Conservation (phyloP, 2,888 invertebrate genomes). For the Nymphalis polychloros region DNA sequence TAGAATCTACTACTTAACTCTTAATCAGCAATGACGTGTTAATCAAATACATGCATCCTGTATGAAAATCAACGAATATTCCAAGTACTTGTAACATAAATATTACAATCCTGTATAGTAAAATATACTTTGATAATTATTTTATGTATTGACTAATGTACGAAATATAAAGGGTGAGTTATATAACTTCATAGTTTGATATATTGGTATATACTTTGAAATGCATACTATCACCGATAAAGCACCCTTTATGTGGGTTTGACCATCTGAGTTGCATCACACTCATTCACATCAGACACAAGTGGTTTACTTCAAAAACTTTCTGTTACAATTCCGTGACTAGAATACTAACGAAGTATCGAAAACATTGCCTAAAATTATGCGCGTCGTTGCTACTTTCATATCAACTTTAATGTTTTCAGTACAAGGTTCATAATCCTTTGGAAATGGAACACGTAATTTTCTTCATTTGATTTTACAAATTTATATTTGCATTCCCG, state of each 20-base stretch:
- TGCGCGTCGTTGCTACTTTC: slow-evolving; percentile 13
- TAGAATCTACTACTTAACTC: too few relatives aligned
- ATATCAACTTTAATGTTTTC: slow-evolving; percentile 18
- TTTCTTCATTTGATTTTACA: slow-evolving; percentile 32
- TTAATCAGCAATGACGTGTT: too few relatives aligned
- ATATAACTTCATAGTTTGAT: background rate
- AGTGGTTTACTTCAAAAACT: slow-evolving; percentile 42
- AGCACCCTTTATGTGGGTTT: background rate
- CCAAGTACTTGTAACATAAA: too few relatives aligned
- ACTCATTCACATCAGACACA: slow-evolving; percentile 26
- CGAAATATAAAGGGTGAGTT: too few relatives aligned
- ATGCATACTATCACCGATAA: background rate
- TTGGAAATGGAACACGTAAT: slow-evolving; percentile 29
- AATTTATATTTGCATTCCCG: slow-evolving; percentile 18
- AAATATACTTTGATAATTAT: too few relatives aligned
- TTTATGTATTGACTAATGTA: too few relatives aligned
- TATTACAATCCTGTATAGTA: too few relatives aligned
- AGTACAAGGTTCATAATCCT: slow-evolving; percentile 25
- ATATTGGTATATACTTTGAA: background rate
- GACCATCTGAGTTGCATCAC: slow-evolving; percentile 10
- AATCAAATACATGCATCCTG: too few relatives aligned
- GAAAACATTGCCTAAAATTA: slow-evolving; percentile 40
- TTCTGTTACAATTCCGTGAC: slow-evolving; percentile 41
- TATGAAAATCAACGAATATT: too few relatives aligned
- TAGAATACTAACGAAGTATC: slow-evolving; percentile 43